phyloP scores from a whole-genome alignment of 2,113 vertebrate species.

The Notechis scutatus region DNA sequence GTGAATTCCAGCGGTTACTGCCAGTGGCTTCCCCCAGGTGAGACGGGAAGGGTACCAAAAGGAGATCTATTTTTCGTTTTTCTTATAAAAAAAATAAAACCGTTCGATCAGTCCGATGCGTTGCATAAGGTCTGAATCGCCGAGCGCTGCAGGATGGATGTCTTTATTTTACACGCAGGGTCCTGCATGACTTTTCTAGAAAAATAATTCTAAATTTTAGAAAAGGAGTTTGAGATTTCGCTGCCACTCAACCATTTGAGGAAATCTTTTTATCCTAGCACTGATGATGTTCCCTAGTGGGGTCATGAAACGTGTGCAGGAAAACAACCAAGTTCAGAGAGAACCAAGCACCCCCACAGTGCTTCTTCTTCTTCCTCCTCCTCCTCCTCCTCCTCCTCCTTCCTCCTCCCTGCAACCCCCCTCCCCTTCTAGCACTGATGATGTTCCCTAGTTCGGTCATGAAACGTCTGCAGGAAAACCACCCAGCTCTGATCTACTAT shows the following conservation, averaged over 20 bases:
- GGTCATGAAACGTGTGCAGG: too few relatives aligned
- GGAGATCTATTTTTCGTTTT: background rate
- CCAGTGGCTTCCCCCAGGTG: constrained; percentile 78
- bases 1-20: constrained; percentile 80
- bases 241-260: background rate
- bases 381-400: too few relatives aligned
- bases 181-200: background rate
- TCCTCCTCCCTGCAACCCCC: too few relatives aligned
- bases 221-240: background rate
- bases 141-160: background rate
- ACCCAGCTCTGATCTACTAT: too few relatives aligned
- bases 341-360: too few relatives aligned
- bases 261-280: background rate
- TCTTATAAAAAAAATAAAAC: background rate
- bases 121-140: background rate
- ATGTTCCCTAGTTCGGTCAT: too few relatives aligned
- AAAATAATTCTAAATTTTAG: background rate
- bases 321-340: too few relatives aligned
- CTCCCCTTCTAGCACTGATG: too few relatives aligned
- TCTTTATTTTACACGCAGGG: background rate
- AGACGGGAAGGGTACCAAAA: background rate
- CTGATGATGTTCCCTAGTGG: too few relatives aligned
- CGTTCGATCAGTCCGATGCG: rapidly evolving
- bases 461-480: too few relatives aligned
- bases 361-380: too few relatives aligned